These are phyloP conservation scores for Aphyosemion australe DNA, from an alignment of 2,113 vertebrate genomes.

Conservation along the genomic window DNA sequence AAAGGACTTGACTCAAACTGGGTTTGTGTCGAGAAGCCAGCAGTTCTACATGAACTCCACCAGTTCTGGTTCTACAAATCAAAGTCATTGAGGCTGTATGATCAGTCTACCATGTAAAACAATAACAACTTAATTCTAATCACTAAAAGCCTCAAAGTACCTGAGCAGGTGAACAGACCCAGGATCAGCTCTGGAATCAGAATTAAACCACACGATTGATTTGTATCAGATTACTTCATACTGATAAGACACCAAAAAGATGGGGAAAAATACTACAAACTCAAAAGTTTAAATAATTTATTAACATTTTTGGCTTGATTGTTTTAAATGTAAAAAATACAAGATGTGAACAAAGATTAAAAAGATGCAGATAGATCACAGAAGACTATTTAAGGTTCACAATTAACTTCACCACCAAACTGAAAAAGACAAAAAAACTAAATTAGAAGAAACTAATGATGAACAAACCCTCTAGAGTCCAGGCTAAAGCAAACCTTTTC, in stretches of 20 bases:
- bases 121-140: too few relatives aligned
- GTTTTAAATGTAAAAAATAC: conserved; percentile 21
- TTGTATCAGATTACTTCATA: not conserved
- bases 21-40: too few relatives aligned
- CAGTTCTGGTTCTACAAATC: too few relatives aligned
- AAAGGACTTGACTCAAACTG: too few relatives aligned
- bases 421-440: not conserved
- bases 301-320: conserved; percentile 36
- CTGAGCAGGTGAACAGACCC: too few relatives aligned
- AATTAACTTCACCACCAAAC: conserved; percentile 4
- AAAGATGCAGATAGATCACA: not conserved
- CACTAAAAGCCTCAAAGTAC: too few relatives aligned
- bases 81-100: too few relatives aligned
- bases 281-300: conserved; percentile 32
- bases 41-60: too few relatives aligned
- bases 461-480: not conserved
- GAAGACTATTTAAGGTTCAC: not conserved
- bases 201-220: not conserved
- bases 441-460: not conserved
- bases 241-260: not conserved
- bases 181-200: too few relatives aligned
- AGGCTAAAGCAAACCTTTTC: not conserved
- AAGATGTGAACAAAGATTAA: not conserved
- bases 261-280: not conserved
- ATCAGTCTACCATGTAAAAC: too few relatives aligned